Conservation (phyloP, 2,888 invertebrate genomes). For the Chesias legatella region DNA sequence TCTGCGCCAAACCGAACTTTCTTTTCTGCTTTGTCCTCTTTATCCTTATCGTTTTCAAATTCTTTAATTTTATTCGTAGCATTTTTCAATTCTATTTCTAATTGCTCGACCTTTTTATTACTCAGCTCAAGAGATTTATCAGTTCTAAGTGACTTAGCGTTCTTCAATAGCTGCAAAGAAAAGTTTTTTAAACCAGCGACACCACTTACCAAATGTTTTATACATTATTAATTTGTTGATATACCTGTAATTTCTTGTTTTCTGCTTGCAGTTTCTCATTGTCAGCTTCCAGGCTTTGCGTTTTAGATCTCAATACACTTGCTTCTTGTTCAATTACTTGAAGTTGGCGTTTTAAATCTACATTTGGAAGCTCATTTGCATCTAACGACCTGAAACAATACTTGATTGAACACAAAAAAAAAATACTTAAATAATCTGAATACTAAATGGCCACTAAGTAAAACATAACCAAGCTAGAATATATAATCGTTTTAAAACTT, state of each 20-base stretch:
- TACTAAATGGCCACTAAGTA: too few species aligned
- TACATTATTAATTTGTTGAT: slow-evolving; percentile 1
- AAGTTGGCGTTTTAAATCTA: slow-evolving; percentile 87
- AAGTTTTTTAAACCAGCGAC: slow-evolving; percentile 8
- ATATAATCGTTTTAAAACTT: slow-evolving; percentile 38
- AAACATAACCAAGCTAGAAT: too few species aligned
- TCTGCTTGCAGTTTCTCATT: slow-evolving; percentile 87
- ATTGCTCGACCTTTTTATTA: slow-evolving; percentile 79
- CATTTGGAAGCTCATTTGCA: slow-evolving; percentile 79
- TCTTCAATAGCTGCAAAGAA: slow-evolving; percentile 71
- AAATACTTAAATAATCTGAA: too few species aligned
- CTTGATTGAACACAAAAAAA: too few species aligned
- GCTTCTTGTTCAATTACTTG: slow-evolving; percentile 90
- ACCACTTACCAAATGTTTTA: slow-evolving; percentile 7
- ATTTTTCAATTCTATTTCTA: slow-evolving; percentile 83
- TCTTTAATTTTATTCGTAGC: slow-evolving; percentile 80
- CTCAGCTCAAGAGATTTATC: slow-evolving; percentile 81
- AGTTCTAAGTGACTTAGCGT: slow-evolving; percentile 72
- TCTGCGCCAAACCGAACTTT: slow-evolving; percentile 72
- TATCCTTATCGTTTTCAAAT: slow-evolving; percentile 63
- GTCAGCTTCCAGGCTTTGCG: slow-evolving; percentile 85
- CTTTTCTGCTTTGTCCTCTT: slow-evolving; percentile 76
- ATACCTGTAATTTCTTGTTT: slow-evolving; percentile 85
- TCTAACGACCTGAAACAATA: slow-evolving; percentile 79
- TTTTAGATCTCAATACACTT: slow-evolving; percentile 83